phyloP scores from a whole-genome alignment of 2,888 invertebrate genomes.

The Dyspetes luteomarginatus region DNA sequence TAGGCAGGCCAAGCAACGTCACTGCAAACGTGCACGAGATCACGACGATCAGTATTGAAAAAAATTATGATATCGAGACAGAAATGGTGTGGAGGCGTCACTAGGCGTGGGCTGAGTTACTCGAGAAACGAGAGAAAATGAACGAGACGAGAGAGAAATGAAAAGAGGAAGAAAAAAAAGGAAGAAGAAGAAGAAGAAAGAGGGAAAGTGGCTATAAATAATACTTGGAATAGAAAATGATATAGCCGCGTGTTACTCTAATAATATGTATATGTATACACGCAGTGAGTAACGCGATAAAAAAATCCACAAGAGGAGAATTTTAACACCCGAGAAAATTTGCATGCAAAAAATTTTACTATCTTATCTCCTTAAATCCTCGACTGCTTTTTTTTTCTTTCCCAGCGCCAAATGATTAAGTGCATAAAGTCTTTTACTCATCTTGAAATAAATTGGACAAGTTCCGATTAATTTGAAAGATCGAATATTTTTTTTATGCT shows the following conservation, averaged over 20 bases:
- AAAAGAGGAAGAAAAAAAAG: background rate
- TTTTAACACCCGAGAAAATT: background rate
- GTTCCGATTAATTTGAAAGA: background rate
- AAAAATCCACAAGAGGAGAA: background rate
- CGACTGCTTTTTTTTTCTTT: no score
- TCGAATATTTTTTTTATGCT: no score
- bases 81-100: constrained; percentile 23
- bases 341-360: no score
- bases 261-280: no score
- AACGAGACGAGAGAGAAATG: background rate
- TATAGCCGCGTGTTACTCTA: background rate
- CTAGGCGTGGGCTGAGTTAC: constrained; percentile 13
- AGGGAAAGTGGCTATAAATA: constrained; percentile 15
- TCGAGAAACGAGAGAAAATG: constrained; percentile 11
- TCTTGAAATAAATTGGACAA: background rate
- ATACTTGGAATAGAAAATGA: constrained; percentile 18
- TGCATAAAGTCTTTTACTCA: no score
- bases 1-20: background rate
- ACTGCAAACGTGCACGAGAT: constrained; percentile 18
- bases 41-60: constrained; percentile 53
- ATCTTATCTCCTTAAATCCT: no score
- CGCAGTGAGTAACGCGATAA: background rate
- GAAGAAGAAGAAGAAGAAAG: background rate
- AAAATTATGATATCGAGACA: constrained; percentile 54
- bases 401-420: no score